Base-by-base conservation (phyloP, 1,140 invertebrate species). In the Drosophila mojavensis region DNA sequence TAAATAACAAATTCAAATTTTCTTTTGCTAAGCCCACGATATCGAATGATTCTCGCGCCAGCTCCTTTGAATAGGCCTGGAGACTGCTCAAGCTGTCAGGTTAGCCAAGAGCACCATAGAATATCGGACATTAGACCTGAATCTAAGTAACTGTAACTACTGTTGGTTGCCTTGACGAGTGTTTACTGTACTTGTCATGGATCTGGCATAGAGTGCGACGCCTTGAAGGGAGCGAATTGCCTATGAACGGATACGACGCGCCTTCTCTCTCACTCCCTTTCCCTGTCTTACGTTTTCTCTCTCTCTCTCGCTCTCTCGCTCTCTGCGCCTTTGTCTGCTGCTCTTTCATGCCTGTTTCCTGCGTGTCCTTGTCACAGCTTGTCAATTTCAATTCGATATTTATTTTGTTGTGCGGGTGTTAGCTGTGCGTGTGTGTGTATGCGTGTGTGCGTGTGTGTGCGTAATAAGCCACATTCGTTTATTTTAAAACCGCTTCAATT, bases 331-430 rank as follows among this genome's bases (percentile, higher is more conserved):
- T 13, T 28, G 15, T 13, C 50, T 7, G 1, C 28, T 36, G 24
- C 26, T 24, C 41, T 30, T 11, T 30, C 39, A 51, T 54, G 50
- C 51, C 33, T 56, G 39, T 13, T 41, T 45, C n/a, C n/a, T 45
- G 20, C 9, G 20, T 51, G 28, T 68, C 43, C 48, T 59, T 85
- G 84, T 72, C 80, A 78, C 72, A 83, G 79, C 79, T 74, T 75
- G 83, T 88, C 83, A 89, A 72, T 89, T 89, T 88, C 84, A 89
- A 88, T 89, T 88, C 83, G 70, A 83, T 74, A 83, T 89, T 88
- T 84, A 83, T 88, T 89, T 89, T 70, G 63, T 63, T 84, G 61
- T 75, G 69, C 70, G 64, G 66, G 7, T 48, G 43, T 28, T 48
- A 30, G 11, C 26, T 17, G 43, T 17, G 65, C 62, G 54, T 48